Evolutionary conservation across 2,888 invertebrate species (phyloP).

Genomic region (Cylloceria caligata): DNA sequence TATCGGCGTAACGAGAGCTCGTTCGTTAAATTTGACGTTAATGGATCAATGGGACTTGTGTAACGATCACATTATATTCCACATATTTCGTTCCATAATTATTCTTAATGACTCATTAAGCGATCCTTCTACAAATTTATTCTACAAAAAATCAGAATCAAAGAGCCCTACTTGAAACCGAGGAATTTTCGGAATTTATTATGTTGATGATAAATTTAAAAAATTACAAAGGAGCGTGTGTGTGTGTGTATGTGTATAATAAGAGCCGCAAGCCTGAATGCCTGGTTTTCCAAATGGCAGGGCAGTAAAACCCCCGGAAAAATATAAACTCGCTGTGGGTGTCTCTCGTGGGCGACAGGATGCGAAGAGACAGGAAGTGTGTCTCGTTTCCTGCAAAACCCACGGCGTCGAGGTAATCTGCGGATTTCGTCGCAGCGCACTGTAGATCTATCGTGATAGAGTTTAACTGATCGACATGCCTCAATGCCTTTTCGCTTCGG

Average conservation of each 20-base stretch:
- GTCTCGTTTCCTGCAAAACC: slow-evolving; percentile 34
- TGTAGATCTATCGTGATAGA: slow-evolving; percentile 1
- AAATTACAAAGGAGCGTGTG: too few species aligned
- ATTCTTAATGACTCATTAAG: slow-evolving; percentile 38
- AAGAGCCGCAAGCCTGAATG: slow-evolving; percentile 15
- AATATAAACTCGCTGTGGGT: slow-evolving; percentile 1
- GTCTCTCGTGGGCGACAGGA: neutral
- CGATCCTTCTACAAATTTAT: slow-evolving; percentile 39
- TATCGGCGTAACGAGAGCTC: slow-evolving; percentile 54
- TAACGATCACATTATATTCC: slow-evolving; percentile 45
- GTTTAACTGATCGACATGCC: slow-evolving; percentile 19
- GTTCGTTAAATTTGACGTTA: slow-evolving; percentile 62
- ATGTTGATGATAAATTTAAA: neutral
- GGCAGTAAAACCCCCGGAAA: slow-evolving; percentile 20
- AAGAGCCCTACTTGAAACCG: neutral
- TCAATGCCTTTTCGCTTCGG: slow-evolving; percentile 6
- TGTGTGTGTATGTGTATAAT: too few species aligned
- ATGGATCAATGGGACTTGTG: slow-evolving; percentile 54
- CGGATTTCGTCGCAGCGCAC: slow-evolving; percentile 25
- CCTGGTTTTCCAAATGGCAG: slow-evolving; percentile 25
- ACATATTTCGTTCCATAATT: slow-evolving; percentile 19
- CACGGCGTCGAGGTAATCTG: slow-evolving; percentile 36
- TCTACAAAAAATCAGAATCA: neutral
- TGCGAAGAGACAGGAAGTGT: slow-evolving; percentile 25
- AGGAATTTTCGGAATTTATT: neutral